A percentile compares a stretch with the other conserved stretches of the same genome.
phyloP scores from a whole-genome alignment of 2,797 vertebrate species.

The Aotus griseimembra region DNA sequence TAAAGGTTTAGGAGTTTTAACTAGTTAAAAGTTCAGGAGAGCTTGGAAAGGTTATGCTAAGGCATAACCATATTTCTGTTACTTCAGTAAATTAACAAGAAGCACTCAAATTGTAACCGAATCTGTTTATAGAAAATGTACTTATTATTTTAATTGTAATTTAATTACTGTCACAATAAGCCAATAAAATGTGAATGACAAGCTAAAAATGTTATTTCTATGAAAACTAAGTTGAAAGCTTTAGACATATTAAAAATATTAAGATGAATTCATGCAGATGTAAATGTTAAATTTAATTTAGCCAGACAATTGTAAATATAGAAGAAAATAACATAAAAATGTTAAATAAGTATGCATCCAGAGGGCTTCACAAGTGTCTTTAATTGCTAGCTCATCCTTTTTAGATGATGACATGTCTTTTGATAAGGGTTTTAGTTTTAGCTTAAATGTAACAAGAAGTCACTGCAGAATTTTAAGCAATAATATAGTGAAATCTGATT shows the following conservation, averaged over 20 bases:
- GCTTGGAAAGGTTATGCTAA: not conserved
- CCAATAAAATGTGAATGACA: not conserved
- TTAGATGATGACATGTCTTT: not conserved
- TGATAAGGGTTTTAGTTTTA: not conserved
- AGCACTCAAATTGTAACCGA: not conserved
- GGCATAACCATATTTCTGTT: not conserved
- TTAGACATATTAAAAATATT: not conserved
- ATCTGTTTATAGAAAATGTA: not conserved
- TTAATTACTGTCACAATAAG: not conserved
- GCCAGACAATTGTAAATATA: not conserved
- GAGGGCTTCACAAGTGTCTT: not conserved
- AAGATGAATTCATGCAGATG: not conserved
- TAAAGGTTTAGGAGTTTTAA: not conserved
- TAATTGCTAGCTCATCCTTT: not conserved
- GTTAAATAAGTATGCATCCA: not conserved
- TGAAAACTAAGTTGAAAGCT: not conserved
- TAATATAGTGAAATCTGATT: not conserved
- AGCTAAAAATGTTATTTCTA: not conserved
- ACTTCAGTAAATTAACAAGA: not conserved
- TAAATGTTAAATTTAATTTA: not conserved
- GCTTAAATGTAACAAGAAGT: not conserved
- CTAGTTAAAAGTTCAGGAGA: not conserved
- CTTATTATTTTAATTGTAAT: not conserved
- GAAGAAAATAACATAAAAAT: not conserved
- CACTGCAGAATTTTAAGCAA: not conserved